Base-by-base conservation (phyloP, 2,113 vertebrate genomes). In the Acanthisitta chloris region DNA sequence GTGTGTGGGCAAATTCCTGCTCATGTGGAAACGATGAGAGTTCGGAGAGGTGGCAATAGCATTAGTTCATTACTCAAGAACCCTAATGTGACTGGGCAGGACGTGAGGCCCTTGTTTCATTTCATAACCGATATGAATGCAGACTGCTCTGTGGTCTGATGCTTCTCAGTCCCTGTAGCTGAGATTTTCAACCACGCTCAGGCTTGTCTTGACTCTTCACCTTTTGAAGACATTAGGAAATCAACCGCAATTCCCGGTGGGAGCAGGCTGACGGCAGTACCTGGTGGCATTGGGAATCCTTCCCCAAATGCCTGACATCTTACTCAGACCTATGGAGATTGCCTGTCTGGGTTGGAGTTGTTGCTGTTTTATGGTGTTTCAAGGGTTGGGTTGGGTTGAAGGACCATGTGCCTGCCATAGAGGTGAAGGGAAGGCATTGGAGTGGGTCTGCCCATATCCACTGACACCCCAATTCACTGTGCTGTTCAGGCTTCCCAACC, bases 1-100 rank as follows among this genome's bases (percentile, higher is more conserved):
- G 38, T 77, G 81, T 87, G 67, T 78, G 76, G 55, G 90, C 82
- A 96, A 93, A 96, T 88, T 92, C 90, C 88, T 93, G 92, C 81
- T 90, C 0, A 0, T 92, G 80, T 86, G 95, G 95, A 96, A 96
- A 95, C 4, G 7, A 90, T 95, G 90, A 88, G 95, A 95, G 74
- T 94, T 94, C 5, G 33, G 71, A 90, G 92, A 86, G 88, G 69
- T 64, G 79, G 94, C 76, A 88, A 67, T 51, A 93, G 64, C 0
- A 0, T 71, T 82, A 85, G 78, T 70, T 94, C 67, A 17, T 96
- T 95, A 92, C 96, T 93, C 93, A 94, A 94, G 55, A 86, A 38
- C 55, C 43, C 57, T 48, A 26, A 70, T 31, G 76, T 43, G 71
- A 87, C 87, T 80, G 74, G 90, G 90, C 92, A 88, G 88, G 90